Evolutionary conservation across 2,888 invertebrate species (phyloP), one percentile per base, ranked within the genome.

Genomic region (Limnephilus lunatus): DNA sequence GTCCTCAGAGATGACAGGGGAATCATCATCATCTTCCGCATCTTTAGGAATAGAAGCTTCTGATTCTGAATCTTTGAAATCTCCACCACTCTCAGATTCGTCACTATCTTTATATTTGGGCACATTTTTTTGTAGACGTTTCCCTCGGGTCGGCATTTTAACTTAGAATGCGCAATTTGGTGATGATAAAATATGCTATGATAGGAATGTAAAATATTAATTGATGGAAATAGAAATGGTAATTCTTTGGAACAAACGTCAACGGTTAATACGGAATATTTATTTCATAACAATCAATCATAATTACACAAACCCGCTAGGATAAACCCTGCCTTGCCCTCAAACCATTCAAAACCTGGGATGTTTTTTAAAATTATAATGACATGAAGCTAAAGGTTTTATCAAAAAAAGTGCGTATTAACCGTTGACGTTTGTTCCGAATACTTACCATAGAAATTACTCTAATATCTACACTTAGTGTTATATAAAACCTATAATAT

Each of bases 51-150:
- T 95, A 91, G 95, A 94, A 0, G 96, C 96, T 11, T 96, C 96
- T 0, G 96, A 96, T n/a, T 96, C 96, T 0, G 96, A 96, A 94
- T 96, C 96, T 94, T 95, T 96, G 92, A 95, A 96, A 94, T 96
- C 96, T 93, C 95, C 95, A 80, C 94, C 95, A 0, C 81, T 90
- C 81, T 95, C 96, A 93, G 95, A 95, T 32, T 95, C 95, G 80
- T 95, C 94, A 89, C 95, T 95, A 94, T 96, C 95, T 30, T 92
- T 92, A 53, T 92, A 92, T 86, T 95, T 95, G 95, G 93, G 95
- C 96, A 11, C 95, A 95, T 1, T 95, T 95, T 95, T 96, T 96
- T 87, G 95, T 95, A 30, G 95, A 94, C 94, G 95, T 96, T 93
- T 96, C 95, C 68, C 96, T 94, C 15, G 91, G 30, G 80, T 31